A percentile compares a stretch with the other conserved stretches of the same genome.
These are phyloP conservation scores for Ditula angustiorana DNA, from an alignment of 2,888 invertebrate genomes.

Conservation along the genomic window DNA sequence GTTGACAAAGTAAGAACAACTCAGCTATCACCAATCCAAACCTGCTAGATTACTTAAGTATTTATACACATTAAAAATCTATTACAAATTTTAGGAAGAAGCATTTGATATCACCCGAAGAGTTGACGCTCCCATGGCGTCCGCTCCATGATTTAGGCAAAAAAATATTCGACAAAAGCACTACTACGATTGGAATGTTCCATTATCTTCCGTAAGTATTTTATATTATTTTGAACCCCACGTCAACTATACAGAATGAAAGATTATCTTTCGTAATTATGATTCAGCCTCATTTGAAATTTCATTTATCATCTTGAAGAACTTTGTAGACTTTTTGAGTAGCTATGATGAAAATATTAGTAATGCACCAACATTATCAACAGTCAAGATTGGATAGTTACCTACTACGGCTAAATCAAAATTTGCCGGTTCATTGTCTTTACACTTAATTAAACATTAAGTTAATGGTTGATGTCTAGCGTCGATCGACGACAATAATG, in stretches of 20 bases:
- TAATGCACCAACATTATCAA: neutral
- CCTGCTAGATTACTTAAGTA: no score
- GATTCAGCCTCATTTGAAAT: neutral
- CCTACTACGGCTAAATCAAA: neutral
- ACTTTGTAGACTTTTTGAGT: neutral
- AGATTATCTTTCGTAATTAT: neutral
- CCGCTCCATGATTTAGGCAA: slow-evolving; percentile 91
- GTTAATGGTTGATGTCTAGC: neutral
- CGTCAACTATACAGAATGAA: no score
- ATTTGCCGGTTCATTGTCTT: neutral
- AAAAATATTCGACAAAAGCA: slow-evolving; percentile 84
- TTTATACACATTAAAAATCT: neutral
- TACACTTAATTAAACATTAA: neutral
- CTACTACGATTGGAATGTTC: slow-evolving; percentile 86
- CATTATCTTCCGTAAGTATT: slow-evolving; percentile 82
- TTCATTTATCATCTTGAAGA: neutral
- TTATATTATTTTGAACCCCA: neutral
- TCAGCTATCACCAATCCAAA: no score
- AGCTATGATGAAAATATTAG: neutral
- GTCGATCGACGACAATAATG: neutral
- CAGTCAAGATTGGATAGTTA: neutral
- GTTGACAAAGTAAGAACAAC: slow-evolving; percentile 89
- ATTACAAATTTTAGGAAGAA: slow-evolving; percentile 87
- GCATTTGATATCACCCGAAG: slow-evolving; percentile 90
- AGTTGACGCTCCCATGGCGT: slow-evolving; percentile 93